Evolutionary conservation across 2,888 invertebrate species (phyloP), one percentile per base, ranked within the genome.

Genomic region (Celastrina argiolus): DNA sequence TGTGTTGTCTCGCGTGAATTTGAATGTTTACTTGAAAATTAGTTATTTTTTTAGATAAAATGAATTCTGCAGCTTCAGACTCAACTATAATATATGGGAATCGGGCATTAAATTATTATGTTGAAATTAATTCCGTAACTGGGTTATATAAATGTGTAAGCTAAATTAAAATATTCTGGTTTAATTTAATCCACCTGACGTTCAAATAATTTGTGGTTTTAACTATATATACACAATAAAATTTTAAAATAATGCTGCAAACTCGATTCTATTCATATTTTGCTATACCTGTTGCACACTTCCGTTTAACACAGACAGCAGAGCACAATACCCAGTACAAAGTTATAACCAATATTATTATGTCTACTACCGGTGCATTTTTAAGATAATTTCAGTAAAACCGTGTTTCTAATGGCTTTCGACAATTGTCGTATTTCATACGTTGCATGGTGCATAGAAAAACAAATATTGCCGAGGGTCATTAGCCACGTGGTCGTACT

Each of bases 241-340:
- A 51, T 12, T 45, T 16, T n/a, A n/a, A 51, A 22, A 22, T 5
- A 22, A 51, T 22, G 1, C 22, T 51, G 45, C 51, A 51, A 26
- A 7, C 39, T 36, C 14, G 10, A 45, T 63, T 51, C 2, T 64
- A 16, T 41, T 28, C 28, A 12, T 18, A 12, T 34, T 34, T 51
- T 18, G 2, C 18, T 22, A 18, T 51, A 22, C 45, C 45, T 58
- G 41, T 65, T 58, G 34, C 28, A 39, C 28, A 16, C 28, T 31
- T 41, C 28, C 58, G 39, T 41, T 69, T 72, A 73, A 70, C 71
- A 73, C 75, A 79, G 81, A 80, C 81, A 78, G 83, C 88, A 88
- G 88, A 88, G 88, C 88, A 88, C 87, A 82, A 78, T 83, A 78
- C 65, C 85, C 83, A 85, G 88, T 88, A 89, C 88, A 88, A 87